Conservation (phyloP, 2,113 vertebrate species). For the Entelurus aequoreus region DNA sequence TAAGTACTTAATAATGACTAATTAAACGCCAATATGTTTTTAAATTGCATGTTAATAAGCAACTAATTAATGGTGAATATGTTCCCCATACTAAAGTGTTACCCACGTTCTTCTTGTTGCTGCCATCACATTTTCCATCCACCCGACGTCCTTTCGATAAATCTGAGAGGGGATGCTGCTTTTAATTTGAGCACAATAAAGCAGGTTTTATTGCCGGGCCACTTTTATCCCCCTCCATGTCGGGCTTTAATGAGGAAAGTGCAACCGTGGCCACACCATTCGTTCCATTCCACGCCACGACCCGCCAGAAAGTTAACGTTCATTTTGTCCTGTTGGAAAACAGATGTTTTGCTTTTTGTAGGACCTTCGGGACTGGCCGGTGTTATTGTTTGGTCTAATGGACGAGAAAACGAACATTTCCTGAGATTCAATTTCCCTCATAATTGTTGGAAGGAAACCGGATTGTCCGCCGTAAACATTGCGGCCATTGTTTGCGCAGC, state of each 20-base stretch:
- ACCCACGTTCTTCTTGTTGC: no score
- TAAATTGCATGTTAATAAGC: no score
- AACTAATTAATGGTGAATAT: no score
- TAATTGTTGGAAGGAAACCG: constrained; percentile 99
- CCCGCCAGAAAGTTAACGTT: constrained; percentile 52
- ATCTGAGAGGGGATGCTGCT: constrained; percentile 6
- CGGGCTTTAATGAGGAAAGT: constrained; percentile 17
- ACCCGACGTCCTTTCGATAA: constrained; percentile 28
- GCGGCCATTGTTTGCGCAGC: constrained; percentile 78
- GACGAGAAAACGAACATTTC: constrained; percentile 91
- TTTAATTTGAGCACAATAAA: constrained; percentile 35
- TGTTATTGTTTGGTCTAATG: constrained; percentile 90
- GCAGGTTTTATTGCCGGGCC: constrained; percentile 23
- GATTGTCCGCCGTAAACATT: constrained; percentile 91
- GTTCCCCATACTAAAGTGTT: no score
- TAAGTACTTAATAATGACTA: no score
- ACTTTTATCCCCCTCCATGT: constrained; percentile 35
- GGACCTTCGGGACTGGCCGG: constrained; percentile 69
- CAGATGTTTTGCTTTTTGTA: constrained; percentile 69
- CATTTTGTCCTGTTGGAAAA: constrained; percentile 74
- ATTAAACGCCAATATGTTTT: no score
- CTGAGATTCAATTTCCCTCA: constrained; percentile 98
- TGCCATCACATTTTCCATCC: constrained; percentile 9
- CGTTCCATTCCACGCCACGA: no score
- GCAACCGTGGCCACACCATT: neutral